Conservation (phyloP, 2,113 vertebrate genomes). For the Ciconia maguari region DNA sequence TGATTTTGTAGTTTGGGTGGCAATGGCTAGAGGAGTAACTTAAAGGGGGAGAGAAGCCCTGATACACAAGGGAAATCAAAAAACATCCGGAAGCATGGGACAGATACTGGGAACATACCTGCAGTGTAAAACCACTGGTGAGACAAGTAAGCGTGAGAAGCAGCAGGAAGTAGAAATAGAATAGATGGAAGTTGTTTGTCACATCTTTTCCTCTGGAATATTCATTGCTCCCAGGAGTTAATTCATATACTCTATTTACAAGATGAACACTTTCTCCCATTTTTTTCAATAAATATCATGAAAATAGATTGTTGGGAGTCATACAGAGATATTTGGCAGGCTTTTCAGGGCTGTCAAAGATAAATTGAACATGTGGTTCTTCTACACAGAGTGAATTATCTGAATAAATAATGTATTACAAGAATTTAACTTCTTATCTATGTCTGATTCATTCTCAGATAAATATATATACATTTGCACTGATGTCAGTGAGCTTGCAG, state of each 20-base stretch:
- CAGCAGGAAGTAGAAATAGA: not conserved
- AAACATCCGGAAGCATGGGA: not conserved
- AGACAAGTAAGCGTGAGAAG: not conserved
- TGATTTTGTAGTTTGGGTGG: not conserved
- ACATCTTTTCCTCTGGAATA: not conserved
- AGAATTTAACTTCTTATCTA: not conserved
- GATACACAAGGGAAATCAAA: not conserved
- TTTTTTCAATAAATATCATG: conserved; percentile 5
- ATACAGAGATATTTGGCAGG: not conserved
- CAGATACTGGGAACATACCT: not conserved
- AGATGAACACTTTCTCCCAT: not conserved
- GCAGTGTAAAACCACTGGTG: not conserved
- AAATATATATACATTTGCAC: not conserved
- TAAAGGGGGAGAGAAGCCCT: not conserved
- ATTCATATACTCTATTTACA: not conserved
- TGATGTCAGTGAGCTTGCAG: not conserved
- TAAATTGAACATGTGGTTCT: not conserved
- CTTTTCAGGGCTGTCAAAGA: conserved; percentile 22
- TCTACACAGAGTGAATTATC: not conserved
- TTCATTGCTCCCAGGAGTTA: not conserved
- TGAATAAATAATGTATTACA: conserved; percentile 27
- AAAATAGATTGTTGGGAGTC: conserved; percentile 6
- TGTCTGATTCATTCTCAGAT: not conserved
- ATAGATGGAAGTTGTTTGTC: not conserved
- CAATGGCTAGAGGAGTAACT: not conserved